Conservation (phyloP, 2,797 vertebrate species). For the Menidia menidia region DNA sequence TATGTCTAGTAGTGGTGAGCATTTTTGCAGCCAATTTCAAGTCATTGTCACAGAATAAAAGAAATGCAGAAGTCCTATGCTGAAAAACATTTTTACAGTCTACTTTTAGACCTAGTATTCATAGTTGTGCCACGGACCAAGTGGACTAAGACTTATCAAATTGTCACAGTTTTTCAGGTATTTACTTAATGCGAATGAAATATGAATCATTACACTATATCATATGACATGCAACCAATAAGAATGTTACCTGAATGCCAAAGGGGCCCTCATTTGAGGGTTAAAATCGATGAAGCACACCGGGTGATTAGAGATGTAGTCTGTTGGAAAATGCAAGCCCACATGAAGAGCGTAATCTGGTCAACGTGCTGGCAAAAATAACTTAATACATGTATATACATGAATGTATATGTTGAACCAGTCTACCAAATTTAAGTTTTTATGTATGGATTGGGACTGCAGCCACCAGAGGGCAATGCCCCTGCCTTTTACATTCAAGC, state of each 20-base stretch:
- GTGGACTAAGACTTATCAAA: neutral
- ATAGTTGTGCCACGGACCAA: no score
- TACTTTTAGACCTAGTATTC: no score
- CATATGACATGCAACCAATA: neutral
- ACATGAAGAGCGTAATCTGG: neutral
- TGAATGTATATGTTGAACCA: neutral
- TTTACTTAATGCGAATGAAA: neutral
- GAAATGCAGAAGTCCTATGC: no score
- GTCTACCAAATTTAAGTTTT: neutral
- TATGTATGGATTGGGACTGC: neutral
- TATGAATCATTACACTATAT: neutral
- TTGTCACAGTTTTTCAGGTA: neutral
- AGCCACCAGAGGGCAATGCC: conserved; percentile 1
- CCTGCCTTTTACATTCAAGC: neutral
- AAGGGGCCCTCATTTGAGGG: neutral
- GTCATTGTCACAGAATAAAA: no score
- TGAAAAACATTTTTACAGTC: no score
- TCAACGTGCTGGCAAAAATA: no score
- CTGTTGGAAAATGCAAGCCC: neutral
- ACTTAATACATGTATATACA: no score
- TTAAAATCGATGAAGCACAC: neutral
- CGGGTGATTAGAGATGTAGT: neutral
- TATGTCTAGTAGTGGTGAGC: no score
- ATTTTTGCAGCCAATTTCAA: no score
- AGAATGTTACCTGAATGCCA: neutral